Percentiles rank a stretch among this genome's conserved stretches.
Conservation (phyloP, 2,797 vertebrate genomes). For the Gouania willdenowi region DNA sequence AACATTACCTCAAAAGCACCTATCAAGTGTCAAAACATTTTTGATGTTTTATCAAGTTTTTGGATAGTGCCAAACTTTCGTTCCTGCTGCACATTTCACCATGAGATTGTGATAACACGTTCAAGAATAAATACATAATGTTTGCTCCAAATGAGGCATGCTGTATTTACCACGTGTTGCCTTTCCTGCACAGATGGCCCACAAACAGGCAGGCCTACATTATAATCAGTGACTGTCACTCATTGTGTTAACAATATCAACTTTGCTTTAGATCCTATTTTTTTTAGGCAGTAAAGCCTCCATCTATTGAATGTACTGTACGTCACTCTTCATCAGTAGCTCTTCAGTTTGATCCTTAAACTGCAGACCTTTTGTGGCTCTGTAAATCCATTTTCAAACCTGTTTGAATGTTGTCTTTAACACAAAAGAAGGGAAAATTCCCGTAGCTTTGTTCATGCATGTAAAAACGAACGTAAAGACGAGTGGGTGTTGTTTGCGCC, state of each 20-base stretch:
- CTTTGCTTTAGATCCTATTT: slow-evolving; percentile 10
- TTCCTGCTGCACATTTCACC: slow-evolving; percentile 14
- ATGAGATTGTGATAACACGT: slow-evolving; percentile 34
- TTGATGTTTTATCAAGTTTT: slow-evolving; percentile 4
- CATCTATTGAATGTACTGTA: slow-evolving; percentile 6
- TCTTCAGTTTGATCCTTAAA: neutral
- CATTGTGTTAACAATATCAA: slow-evolving; percentile 23
- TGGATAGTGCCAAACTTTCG: neutral
- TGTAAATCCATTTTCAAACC: slow-evolving; percentile 7
- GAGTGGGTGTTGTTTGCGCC: no score
- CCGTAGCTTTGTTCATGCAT: no score
- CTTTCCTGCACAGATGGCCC: slow-evolving; percentile 56
- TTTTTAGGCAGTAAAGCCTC: neutral
- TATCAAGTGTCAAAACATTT: neutral
- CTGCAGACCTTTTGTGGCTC: neutral
- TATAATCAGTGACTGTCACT: slow-evolving; percentile 59
- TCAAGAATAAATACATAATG: slow-evolving; percentile 47
- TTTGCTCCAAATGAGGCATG: slow-evolving; percentile 44
- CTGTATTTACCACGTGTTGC: slow-evolving; percentile 60
- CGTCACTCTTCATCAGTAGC: slow-evolving; percentile 2
- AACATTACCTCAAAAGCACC: slow-evolving; percentile 1
- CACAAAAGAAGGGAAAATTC: no score
- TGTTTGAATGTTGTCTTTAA: slow-evolving; percentile 4
- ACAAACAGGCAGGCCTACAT: slow-evolving; percentile 37
- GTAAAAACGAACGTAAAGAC: no score